phyloP scores from a whole-genome alignment of 64 coral and sea anemone species.

The Anthopleura sola region DNA sequence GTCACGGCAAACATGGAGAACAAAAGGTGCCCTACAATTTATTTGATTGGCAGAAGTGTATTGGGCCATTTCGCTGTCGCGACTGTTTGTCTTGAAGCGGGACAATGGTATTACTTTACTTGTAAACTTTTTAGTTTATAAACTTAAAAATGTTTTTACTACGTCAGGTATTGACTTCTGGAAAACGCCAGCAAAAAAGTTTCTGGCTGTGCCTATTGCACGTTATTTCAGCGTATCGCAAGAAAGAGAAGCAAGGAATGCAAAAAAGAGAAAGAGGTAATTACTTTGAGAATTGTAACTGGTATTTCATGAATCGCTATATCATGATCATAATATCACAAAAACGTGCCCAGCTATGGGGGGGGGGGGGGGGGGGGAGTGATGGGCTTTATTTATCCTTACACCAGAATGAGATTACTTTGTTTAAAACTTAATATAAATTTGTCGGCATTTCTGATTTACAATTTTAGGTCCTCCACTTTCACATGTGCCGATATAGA shows the following conservation, averaged over 20 bases:
- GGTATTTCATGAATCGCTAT: too few species aligned
- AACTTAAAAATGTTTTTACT: background rate
- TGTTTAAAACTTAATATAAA: background rate
- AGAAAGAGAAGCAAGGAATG: background rate
- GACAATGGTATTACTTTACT: too few species aligned
- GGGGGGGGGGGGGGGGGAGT: too few species aligned
- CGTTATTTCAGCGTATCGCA: background rate
- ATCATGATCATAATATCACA: too few species aligned
- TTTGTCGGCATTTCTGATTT: background rate
- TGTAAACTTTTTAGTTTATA: too few species aligned
- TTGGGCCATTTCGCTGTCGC: too few species aligned
- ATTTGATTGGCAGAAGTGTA: too few species aligned
- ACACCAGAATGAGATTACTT: background rate
- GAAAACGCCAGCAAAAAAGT: background rate
- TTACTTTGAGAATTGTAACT: background rate
- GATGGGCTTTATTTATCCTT: too few species aligned
- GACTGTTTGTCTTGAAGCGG: too few species aligned
- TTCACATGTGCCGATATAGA: background rate
- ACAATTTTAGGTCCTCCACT: background rate
- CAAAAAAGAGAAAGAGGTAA: background rate
- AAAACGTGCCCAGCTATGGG: too few species aligned
- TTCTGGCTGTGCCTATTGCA: background rate
- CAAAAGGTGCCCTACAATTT: too few species aligned
- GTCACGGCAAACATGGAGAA: too few species aligned
- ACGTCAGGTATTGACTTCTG: background rate